Base-by-base conservation (phyloP, 1,140 invertebrate species). In the Babylonia areolata region DNA sequence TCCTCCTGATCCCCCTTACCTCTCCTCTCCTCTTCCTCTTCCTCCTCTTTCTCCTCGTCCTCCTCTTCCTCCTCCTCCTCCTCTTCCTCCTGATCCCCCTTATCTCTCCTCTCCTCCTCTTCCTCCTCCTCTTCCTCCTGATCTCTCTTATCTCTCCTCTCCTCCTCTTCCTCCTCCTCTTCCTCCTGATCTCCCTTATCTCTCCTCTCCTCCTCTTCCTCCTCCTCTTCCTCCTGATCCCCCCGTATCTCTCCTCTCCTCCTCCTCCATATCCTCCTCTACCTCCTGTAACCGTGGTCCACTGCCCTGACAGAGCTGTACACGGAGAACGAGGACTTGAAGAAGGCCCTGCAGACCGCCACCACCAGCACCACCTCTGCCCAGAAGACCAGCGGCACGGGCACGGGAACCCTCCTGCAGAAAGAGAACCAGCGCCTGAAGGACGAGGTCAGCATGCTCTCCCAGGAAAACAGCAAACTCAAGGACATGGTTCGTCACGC, bases 361-460 rank as follows among this genome's bases (percentile, higher is more conserved):
- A n/a, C n/a, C n/a, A n/a, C n/a, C n/a, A n/a, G n/a, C n/a, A n/a
- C n/a, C n/a, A n/a, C n/a, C n/a, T n/a, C n/a, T n/a, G n/a, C n/a
- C n/a, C n/a, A n/a, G n/a, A n/a, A n/a, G n/a, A n/a, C n/a, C n/a
- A n/a, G n/a, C n/a, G n/a, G 73, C 15, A 51, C 89, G 23, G 84
- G 88, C 64, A 87, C 87, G 40, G 85, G 37, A n/a, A 86, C 88
- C 3, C 40, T 89, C 35, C 40, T 90, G 39, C 77, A 84, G 37
- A 83, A 75, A 81, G 89, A 91, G 69, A 86, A 89, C 42, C 64
- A 85, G 40, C 88, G 88, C 82, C 39, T 91, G 20, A 35, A 80
- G 33, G 85, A 88, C 17, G 88, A 89, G 71, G 87, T 89, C n/a
- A 87, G 87, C 64, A 84, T 91, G 28, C 82, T 91, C 17, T 79